Base-by-base conservation (phyloP, 2,888 invertebrate species). In the Aradus depressus region DNA sequence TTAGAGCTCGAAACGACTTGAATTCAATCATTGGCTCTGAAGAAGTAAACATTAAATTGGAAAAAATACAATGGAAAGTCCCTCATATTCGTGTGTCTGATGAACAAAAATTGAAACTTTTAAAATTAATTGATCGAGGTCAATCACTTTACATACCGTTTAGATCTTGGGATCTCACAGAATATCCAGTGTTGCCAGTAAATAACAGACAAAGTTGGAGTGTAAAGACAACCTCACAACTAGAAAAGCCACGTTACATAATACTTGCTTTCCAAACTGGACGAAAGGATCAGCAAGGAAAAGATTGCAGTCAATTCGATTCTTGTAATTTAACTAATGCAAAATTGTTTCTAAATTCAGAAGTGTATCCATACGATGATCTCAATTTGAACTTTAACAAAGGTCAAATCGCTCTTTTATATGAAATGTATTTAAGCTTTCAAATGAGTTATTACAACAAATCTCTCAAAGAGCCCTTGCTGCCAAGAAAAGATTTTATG, bases 201-300 rank as follows among this genome's bases (percentile, higher is more conserved):
- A 62, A 64, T 16, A 55, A 52, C 43, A 61, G 64, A 55, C 61
- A 64, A 52, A 55, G 60, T 16, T 65, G 66, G 66, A 54, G 61
- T 32, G 42, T 53, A 34, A 58, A 60, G 53, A 65, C 65, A 21
- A 53, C 63, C 6, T 58, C 59, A 12, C 62, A 62, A 49, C 52
- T 66, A 26, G 66, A 67, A 58, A 66, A 65, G 58, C 66, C 67
- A 1, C 54, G 66, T 43, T 68, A 58, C 56, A 53, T 68, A 18
- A 64, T 68, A 37, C 28, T 67, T 14, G 66, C 61, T 8, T 62
- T 67, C 37, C 67, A 69, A 62, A 67, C 64, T 14, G 56, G 62
- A 45, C 57, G 62, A 55, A 67, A 65, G 60, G 63, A 62, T 59
- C 52, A 59, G 21, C 42, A 52, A 35, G 22, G 12, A 4, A 56